A percentile compares a stretch with the other conserved stretches of the same genome.
Conservation (phyloP, 2,888 invertebrate species). For the Frankliniella fusca region DNA sequence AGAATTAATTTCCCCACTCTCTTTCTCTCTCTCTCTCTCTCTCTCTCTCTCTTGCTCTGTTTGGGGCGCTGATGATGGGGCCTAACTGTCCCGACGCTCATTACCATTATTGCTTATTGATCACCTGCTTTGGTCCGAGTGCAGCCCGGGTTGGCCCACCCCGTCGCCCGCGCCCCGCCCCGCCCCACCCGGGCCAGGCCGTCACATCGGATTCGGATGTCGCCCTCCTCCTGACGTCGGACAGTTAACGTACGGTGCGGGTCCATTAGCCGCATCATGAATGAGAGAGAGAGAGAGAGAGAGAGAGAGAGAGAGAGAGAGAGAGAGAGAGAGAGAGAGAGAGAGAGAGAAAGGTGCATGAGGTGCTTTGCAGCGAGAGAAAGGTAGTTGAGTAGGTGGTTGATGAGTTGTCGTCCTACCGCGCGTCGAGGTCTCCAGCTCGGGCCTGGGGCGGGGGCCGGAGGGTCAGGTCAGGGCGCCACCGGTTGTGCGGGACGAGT, state of each 20-base stretch:
- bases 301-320: neutral
- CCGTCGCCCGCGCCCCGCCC: constrained; percentile 41
- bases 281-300: constrained; percentile 29
- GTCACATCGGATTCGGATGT: neutral
- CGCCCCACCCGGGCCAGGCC: constrained; percentile 37
- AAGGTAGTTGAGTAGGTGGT: too few relatives aligned
- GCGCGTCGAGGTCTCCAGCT: neutral
- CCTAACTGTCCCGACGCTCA: too few relatives aligned
- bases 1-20: neutral
- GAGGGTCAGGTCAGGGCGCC: too few relatives aligned
- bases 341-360: constrained; percentile 33
- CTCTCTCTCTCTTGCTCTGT: neutral
- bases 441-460: neutral
- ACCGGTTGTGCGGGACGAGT: neutral
- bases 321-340: constrained; percentile 30
- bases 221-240: constrained; percentile 24
- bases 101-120: neutral
- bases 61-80: neutral
- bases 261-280: constrained; percentile 12
- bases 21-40: neutral
- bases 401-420: too few relatives aligned
- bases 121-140: neutral
- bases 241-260: constrained; percentile 32
- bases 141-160: neutral
- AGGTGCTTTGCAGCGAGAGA: neutral